These are phyloP conservation scores for Myathropa florea DNA, from an alignment of 2,888 invertebrate genomes.

Conservation along the genomic window DNA sequence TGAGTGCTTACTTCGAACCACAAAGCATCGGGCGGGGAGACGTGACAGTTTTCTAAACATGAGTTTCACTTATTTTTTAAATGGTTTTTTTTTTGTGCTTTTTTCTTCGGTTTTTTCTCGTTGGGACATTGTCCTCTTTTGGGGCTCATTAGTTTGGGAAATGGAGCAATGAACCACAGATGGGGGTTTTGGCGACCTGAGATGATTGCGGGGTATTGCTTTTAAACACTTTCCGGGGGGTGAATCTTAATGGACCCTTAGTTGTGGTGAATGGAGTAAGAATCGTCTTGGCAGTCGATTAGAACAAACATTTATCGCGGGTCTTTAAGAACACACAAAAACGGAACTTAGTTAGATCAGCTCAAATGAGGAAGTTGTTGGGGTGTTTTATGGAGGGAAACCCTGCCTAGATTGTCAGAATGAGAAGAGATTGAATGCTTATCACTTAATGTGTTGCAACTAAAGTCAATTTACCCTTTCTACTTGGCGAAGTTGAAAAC, in stretches of 20 bases:
- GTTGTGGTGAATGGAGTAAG: neutral
- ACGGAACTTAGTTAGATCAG: too few relatives aligned
- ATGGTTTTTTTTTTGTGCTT: neutral
- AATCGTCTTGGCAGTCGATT: neutral
- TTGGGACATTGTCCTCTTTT: neutral
- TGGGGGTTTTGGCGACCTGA: neutral
- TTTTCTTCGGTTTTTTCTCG: neutral
- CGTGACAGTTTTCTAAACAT: neutral
- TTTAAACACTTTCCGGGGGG: neutral
- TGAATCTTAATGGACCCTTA: neutral
- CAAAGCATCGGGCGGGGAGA: neutral
- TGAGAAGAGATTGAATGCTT: too few relatives aligned
- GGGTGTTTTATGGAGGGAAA: too few relatives aligned
- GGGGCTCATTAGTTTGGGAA: neutral
- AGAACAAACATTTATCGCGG: neutral
- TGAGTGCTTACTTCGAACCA: neutral
- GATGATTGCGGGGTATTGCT: neutral
- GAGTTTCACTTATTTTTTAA: neutral
- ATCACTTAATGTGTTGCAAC: too few relatives aligned
- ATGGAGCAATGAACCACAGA: neutral
- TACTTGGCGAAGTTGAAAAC: too few relatives aligned
- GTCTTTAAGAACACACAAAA: neutral
- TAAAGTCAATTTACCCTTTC: too few relatives aligned
- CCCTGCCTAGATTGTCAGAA: too few relatives aligned
- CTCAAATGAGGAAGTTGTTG: too few relatives aligned